Evolutionary conservation across 2,797 vertebrate genomes (phyloP).

Genomic region (Cacajao melanocephalus): DNA sequence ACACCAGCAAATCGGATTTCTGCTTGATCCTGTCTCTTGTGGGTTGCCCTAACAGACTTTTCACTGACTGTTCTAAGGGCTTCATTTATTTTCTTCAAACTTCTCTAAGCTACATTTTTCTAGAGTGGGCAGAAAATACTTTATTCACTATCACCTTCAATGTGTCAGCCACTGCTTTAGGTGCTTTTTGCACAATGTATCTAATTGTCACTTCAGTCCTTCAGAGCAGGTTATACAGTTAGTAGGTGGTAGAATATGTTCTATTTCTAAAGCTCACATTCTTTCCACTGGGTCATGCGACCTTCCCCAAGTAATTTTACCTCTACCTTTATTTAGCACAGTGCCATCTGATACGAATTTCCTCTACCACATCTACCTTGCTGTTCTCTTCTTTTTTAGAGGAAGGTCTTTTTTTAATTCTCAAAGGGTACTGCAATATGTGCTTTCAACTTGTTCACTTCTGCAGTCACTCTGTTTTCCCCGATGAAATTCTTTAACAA

Average conservation of each 20-base stretch:
- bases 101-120: not conserved
- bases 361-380: not conserved
- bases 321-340: not conserved
- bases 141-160: not conserved
- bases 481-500: not conserved
- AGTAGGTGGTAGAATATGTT: not conserved
- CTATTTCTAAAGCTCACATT: not conserved
- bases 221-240: not conserved
- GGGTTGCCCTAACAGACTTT: not conserved
- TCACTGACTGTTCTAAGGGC: not conserved
- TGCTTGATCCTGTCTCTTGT: not conserved
- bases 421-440: not conserved
- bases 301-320: not conserved
- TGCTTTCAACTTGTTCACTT: not conserved
- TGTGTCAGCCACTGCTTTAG: not conserved
- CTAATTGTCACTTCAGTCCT: not conserved
- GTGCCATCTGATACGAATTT: not conserved
- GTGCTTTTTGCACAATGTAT: not conserved
- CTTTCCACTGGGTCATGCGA: not conserved
- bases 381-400: not conserved
- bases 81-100: slow-evolving; percentile 11
- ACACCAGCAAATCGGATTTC: not conserved
- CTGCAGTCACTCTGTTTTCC: not conserved
- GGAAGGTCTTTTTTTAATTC: not conserved
- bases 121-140: not conserved